Evolutionary conservation across 2,113 vertebrate genomes (phyloP), one percentile per base, ranked within the genome.

Genomic region (Podarcis raffonei): DNA sequence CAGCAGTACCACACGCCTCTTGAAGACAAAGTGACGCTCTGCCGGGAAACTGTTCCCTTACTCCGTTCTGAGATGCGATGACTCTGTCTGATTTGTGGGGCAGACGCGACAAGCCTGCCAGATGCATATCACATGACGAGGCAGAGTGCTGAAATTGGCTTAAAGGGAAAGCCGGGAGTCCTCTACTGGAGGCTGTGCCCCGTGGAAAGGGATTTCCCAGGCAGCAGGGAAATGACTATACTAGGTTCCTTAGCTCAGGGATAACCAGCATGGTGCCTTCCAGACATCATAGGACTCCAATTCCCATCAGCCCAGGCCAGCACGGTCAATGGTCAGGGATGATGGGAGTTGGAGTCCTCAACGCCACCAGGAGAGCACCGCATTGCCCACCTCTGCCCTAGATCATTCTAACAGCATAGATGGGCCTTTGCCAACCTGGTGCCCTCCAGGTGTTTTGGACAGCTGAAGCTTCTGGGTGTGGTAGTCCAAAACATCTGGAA

Each of bases 31-130:
- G n/a, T 8, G 74, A 68, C 27, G 72, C 59, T 83, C 59, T 37
- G 71, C 59, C 2, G 57, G 80, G 87, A 77, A 83, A 88, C 75
- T 53, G 69, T 32, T 83, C 86, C 62, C 81, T 32, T 83, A 66
- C 74, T 53, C 53, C 25, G 4, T 12, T 65, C n/a, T 6, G 23
- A 85, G 80, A 81, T 75, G 69, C 12, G 69, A 82, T 88, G 72
- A 66, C 87, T 88, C 80, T 27, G 80, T 5, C 72, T 88, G 87
- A 88, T 88, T 83, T 76, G 87, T 25, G 16, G 71, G 72, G 37
- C 87, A 42, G 80, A 16, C 30, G n/a, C 16, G 80, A 68, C 71
- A 66, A 65, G 59, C 69, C 81, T 77, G 81, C 81, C 87, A 84
- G 87, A 83, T 83, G 62, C 30, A 7, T 69, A 69, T 88, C 22